Percentiles rank a stretch among this genome's conserved stretches.
Conservation (phyloP, 2,113 vertebrate species). For the Oncorhynchus clarkii region DNA sequence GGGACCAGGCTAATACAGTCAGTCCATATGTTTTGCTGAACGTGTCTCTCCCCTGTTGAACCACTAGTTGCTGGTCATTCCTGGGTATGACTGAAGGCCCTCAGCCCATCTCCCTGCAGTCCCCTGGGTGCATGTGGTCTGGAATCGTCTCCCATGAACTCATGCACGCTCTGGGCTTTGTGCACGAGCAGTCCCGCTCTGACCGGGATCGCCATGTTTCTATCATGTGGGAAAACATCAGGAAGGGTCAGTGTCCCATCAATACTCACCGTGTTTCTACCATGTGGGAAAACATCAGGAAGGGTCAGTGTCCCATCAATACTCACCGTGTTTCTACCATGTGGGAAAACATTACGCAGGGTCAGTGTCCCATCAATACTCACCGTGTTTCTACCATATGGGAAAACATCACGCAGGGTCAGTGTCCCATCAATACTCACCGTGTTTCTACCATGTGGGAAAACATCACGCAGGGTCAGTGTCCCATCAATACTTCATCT, state of each 20-base stretch:
- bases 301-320: slow-evolving; percentile 52
- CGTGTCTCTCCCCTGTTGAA: background rate
- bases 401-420: too few species aligned
- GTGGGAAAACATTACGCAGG: too few species aligned
- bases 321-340: too few species aligned
- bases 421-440: too few species aligned
- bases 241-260: slow-evolving; percentile 55
- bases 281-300: slow-evolving; percentile 62
- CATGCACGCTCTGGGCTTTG: slow-evolving; percentile 82
- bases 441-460: slow-evolving; percentile 79
- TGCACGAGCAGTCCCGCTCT: slow-evolving; percentile 83
- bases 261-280: too few species aligned
- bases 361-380: too few species aligned
- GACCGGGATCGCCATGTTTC: slow-evolving; percentile 79
- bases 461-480: slow-evolving; percentile 75
- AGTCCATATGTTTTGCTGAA: background rate
- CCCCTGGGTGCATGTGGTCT: slow-evolving; percentile 79
- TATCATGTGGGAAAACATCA: slow-evolving; percentile 82
- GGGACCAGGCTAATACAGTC: too few species aligned
- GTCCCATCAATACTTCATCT: background rate
- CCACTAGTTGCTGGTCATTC: slow-evolving; percentile 79
- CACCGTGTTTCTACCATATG: too few species aligned
- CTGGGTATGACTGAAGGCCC: slow-evolving; percentile 78
- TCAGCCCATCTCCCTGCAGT: slow-evolving; percentile 78
- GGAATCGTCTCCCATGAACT: slow-evolving; percentile 82